Evolutionary conservation across 2,888 invertebrate genomes (phyloP).

Genomic region (Papilio protenor): DNA sequence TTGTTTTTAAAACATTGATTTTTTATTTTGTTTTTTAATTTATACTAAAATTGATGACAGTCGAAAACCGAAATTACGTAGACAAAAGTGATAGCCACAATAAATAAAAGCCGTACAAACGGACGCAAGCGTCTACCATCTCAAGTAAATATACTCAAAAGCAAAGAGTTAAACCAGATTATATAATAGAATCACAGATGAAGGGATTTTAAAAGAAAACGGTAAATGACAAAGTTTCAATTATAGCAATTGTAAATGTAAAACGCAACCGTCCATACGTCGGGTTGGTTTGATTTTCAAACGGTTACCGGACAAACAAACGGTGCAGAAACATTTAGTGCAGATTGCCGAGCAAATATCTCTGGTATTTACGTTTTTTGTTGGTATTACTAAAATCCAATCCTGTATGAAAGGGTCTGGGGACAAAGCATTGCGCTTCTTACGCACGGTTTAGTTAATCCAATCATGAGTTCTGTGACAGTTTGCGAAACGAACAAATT

Average conservation of each 20-base stretch:
- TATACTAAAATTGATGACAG: neutral
- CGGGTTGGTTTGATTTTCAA: slow-evolving; percentile 32
- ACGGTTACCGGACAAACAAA: slow-evolving; percentile 50
- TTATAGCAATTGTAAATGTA: slow-evolving; percentile 17
- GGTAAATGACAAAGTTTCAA: slow-evolving; percentile 13
- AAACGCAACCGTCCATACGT: slow-evolving; percentile 24
- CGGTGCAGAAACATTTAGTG: slow-evolving; percentile 58
- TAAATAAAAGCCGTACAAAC: neutral
- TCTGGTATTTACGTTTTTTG: slow-evolving; percentile 61
- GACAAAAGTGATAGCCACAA: neutral
- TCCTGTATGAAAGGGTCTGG: slow-evolving; percentile 54
- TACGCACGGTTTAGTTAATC: slow-evolving; percentile 57
- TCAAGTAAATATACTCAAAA: neutral
- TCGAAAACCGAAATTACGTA: neutral
- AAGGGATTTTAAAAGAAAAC: slow-evolving; percentile 9
- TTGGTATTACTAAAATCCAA: slow-evolving; percentile 70
- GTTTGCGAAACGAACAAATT: slow-evolving; percentile 49
- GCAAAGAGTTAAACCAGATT: neutral
- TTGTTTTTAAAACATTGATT: slow-evolving; percentile 17
- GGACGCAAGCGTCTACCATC: neutral
- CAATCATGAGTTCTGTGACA: slow-evolving; percentile 58
- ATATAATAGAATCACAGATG: neutral
- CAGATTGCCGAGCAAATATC: slow-evolving; percentile 59
- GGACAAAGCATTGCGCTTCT: slow-evolving; percentile 57
- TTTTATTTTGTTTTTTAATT: neutral